Evolutionary conservation across 2,113 vertebrate genomes (phyloP), one percentile per base, ranked within the genome.

Genomic region (Dermatemys mawii): DNA sequence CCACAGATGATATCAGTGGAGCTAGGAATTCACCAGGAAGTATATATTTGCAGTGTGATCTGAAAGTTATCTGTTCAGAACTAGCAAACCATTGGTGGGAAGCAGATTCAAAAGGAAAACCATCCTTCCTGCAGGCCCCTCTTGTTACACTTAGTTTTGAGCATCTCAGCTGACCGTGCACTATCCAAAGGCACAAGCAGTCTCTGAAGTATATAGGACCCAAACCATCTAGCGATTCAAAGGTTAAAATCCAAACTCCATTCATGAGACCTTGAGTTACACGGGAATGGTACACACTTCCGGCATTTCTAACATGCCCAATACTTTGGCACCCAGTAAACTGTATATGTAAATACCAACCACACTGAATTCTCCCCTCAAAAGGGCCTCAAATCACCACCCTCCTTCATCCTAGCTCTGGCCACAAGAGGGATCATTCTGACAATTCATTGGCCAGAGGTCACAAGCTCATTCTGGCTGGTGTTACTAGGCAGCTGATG

Each of bases 381-480:
- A 76, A 93, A 83, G 24, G 32, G 38, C 11, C 24, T 86, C 49
- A 88, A 86, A 49, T 88, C 54, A 75, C 90, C 50, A 21, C 26
- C 86, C 78, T 86, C 49, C 53, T 67, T 86, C 27, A 26, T 57
- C 46, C 13, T 78, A 27, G 41, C 19, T 24, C 41, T 14, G 8
- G 51, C 16, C 14, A 27, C 73, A 81, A 81, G 8, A 92, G 29
- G 16, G 29, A 63, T 63, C n/a, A 57, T 24, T 60, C 86, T 70
- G 81, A 17, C 14, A 86, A 67, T n/a, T 57, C 81, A 41, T 78
- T 93, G 83, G 13, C 49, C 46, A 11, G 27, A 32, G 57, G 78
- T 76, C 92, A 17, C 14, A 70, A 60, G 53, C 57, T 81, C 0
- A 0, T 49, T 95, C 54, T 81, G 16, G 83, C 35, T 0, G 0